phyloP scores from a whole-genome alignment of 1,140 invertebrate genomes.

The Panonychus citri region DNA sequence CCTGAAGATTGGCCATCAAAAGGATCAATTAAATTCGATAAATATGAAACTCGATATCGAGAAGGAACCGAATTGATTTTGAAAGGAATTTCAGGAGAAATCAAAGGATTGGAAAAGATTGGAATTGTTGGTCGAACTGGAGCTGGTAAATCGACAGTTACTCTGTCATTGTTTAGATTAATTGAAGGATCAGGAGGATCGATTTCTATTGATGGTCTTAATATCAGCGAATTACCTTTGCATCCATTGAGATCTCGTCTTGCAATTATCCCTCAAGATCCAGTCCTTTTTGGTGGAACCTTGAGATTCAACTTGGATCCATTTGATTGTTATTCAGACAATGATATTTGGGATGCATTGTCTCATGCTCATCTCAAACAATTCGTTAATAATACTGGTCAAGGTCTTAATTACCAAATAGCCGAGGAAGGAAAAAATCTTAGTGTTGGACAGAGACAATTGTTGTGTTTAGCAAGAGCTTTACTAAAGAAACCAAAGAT shows the following conservation, averaged over 20 bases:
- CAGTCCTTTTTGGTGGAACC: conserved; percentile 29
- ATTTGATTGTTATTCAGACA: conserved; percentile 11
- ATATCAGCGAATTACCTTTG: conserved; percentile 64
- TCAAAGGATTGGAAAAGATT: not conserved
- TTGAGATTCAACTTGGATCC: conserved; percentile 24
- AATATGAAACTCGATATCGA: conserved; percentile 7
- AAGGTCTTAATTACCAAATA: conserved; percentile 10
- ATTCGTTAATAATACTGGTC: conserved; percentile 7
- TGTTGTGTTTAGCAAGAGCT: conserved; percentile 33
- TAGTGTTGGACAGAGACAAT: conserved; percentile 25
- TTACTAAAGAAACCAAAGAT: conserved; percentile 28
- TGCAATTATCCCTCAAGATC: conserved; percentile 67
- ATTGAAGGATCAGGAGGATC: conserved; percentile 33
- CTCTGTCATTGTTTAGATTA: conserved; percentile 30
- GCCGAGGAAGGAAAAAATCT: conserved; percentile 12
- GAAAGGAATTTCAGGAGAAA: not conserved
- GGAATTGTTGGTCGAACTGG: conserved; percentile 19
- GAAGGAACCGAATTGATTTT: not conserved
- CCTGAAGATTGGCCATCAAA: conserved; percentile 2
- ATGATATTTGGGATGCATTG: conserved; percentile 14
- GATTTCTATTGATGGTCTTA: conserved; percentile 72
- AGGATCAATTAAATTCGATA: conserved; percentile 4
- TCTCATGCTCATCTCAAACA: conserved; percentile 14
- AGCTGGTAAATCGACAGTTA: conserved; percentile 31
- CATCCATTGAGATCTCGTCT: conserved; percentile 61